These are phyloP conservation scores for Drosophila neotestacea DNA, from an alignment of 2,888 invertebrate genomes.

Conservation along the genomic window DNA sequence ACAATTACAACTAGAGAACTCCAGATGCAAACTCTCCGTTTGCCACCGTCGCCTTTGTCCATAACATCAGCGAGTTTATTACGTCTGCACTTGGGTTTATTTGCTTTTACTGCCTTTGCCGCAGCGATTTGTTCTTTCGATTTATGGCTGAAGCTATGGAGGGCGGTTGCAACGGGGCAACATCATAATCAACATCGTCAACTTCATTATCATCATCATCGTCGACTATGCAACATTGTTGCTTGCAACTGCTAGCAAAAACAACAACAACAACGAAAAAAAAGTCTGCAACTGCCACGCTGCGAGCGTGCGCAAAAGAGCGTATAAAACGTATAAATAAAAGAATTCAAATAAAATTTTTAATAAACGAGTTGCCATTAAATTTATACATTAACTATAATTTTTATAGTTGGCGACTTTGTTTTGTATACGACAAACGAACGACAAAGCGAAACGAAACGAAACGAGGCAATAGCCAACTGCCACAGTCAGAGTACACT, in stretches of 20 bases:
- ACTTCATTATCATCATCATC: conserved; percentile 50
- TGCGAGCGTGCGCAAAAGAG: conserved; percentile 73
- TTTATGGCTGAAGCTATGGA: conserved; percentile 62
- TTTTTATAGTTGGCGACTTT: conserved; percentile 82
- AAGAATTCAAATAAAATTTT: conserved; percentile 85
- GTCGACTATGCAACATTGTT: conserved; percentile 70
- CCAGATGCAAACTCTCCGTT: conserved; percentile 34
- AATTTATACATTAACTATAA: conserved; percentile 85
- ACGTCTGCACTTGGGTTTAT: conserved; percentile 82
- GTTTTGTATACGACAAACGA: conserved; percentile 67
- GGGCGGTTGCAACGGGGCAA: conserved; percentile 41
- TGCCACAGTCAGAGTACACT: conserved; percentile 8
- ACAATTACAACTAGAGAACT: conserved; percentile 26
- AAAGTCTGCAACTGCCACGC: conserved; percentile 48
- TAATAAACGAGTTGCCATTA: conserved; percentile 85
- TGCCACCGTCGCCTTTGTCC: conserved; percentile 24
- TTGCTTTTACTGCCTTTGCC: conserved; percentile 82
- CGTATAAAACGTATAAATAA: conserved; percentile 81
- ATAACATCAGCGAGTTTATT: conserved; percentile 80
- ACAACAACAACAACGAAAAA: background rate
- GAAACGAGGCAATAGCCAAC: conserved; percentile 13
- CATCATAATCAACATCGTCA: conserved; percentile 40
- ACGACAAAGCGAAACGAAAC: conserved; percentile 24
- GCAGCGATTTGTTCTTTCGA: conserved; percentile 82
- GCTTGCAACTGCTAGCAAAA: conserved; percentile 38